These are phyloP conservation scores for Lethrus apterus DNA, from an alignment of 1,140 invertebrate genomes.

Conservation along the genomic window DNA sequence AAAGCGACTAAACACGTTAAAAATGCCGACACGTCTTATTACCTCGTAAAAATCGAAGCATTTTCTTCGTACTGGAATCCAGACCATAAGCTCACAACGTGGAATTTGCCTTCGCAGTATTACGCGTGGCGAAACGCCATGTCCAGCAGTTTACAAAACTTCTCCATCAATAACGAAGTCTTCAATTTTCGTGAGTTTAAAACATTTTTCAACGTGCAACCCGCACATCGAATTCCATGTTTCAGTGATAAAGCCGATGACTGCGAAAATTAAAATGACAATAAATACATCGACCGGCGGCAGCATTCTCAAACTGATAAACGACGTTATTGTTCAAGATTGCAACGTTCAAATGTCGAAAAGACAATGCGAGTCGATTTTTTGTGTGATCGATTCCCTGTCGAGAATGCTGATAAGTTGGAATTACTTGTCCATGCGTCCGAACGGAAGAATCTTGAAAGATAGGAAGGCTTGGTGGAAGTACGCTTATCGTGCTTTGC, in stretches of 20 bases:
- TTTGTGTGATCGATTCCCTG: conserved; percentile 59
- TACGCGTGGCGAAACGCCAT: conserved; percentile 61
- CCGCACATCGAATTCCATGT: conserved; percentile 17
- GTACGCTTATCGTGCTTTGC: conserved; percentile 64
- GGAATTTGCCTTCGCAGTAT: conserved; percentile 51
- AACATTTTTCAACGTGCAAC: background rate
- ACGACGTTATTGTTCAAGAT: conserved; percentile 72
- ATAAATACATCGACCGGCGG: conserved; percentile 65
- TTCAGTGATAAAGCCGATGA: conserved; percentile 41
- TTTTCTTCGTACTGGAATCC: conserved; percentile 74
- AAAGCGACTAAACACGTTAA: conserved; percentile 60
- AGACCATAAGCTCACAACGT: conserved; percentile 47
- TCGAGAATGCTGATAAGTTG: conserved; percentile 61
- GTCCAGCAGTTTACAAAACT: conserved; percentile 65
- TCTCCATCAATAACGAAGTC: conserved; percentile 57
- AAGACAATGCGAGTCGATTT: conserved; percentile 64
- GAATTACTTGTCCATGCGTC: conserved; percentile 43
- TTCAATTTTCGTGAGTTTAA: conserved; percentile 33
- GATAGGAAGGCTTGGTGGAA: conserved; percentile 64
- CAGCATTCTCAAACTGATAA: conserved; percentile 61
- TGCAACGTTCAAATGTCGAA: conserved; percentile 66
- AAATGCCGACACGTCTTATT: conserved; percentile 61
- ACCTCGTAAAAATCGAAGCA: conserved; percentile 69
- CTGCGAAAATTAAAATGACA: conserved; percentile 73
- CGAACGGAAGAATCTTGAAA: conserved; percentile 43